Base-by-base conservation (phyloP, 2,888 invertebrate species). In the Sphinx pinastri region DNA sequence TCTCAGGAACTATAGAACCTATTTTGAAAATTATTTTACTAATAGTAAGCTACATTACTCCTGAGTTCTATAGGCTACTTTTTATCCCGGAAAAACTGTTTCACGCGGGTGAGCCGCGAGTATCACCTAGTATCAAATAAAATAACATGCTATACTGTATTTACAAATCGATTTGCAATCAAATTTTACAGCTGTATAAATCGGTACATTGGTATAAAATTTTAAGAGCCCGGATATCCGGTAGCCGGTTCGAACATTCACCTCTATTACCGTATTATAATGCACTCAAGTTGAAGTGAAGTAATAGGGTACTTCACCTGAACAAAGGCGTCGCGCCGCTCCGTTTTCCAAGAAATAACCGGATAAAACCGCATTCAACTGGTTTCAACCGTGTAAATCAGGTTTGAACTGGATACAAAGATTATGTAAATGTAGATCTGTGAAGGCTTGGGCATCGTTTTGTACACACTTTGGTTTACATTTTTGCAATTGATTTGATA, bases 231-330 rank as follows among this genome's bases (percentile, higher is more conserved):
- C 63, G 49, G 63, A 63, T 49, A 63, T 63, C 63, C 47, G 19
- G 49, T 63, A 47, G 13, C 60, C 12, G n/a, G 19, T 47, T 19
- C 12, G 49, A 47, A 63, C 49, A 63, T 63, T 63, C 49, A 19
- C 63, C 49, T 47, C 49, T 63, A 19, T 19, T 68, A 59, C 71
- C n/a, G 59, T 70, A 73, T 71, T 69, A 71, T 72, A 71, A 75
- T 66, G 68, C 70, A 69, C 66, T 69, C 47, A 47, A 49, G 68
- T 45, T 51, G 47, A 69, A 55, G 71, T 51, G 57, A 25, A 63
- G 54, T n/a, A n/a, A n/a, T n/a, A n/a, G n/a, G n/a, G n/a, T 75
- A 72, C 72, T 69, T 75, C 71, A 77, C 77, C 73, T 79, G 67
- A 54, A 66, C 67, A 12, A 72, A 79, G 74, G 72, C 74, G 19